Conservation (phyloP, 2,113 vertebrate species). For the Nannospalax galili region DNA sequence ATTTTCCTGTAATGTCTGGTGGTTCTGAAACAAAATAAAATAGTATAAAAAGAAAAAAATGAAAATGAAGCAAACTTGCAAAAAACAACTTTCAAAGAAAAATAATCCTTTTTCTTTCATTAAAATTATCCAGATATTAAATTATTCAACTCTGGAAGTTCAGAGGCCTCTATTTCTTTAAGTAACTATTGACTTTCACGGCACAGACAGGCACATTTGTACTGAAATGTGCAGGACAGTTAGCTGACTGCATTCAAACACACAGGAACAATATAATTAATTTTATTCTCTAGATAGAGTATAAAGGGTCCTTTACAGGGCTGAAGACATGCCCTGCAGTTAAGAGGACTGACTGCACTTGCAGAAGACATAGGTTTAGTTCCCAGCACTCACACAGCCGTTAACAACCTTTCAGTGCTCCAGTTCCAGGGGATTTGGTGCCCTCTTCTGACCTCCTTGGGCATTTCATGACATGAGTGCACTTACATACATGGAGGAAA, state of each 20-base stretch:
- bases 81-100: background rate
- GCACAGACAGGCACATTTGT: background rate
- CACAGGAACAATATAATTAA: background rate
- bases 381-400: too few species aligned
- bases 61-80: background rate
- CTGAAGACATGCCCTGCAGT: too few species aligned
- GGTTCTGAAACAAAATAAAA: too few species aligned
- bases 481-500: too few species aligned
- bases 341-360: too few species aligned
- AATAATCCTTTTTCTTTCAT: background rate
- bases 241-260: background rate
- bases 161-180: background rate
- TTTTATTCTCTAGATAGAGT: background rate
- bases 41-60: background rate
- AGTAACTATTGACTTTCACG: background rate
- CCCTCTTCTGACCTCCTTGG: too few species aligned
- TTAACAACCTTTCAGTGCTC: too few species aligned
- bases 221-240: background rate
- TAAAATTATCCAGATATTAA: background rate
- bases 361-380: too few species aligned
- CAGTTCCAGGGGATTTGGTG: too few species aligned
- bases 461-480: too few species aligned
- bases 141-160: background rate
- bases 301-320: too few species aligned
- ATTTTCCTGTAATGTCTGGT: too few species aligned